Evolutionary conservation across 2,888 invertebrate genomes (phyloP).

Genomic region (Pharmacophagus antenor): DNA sequence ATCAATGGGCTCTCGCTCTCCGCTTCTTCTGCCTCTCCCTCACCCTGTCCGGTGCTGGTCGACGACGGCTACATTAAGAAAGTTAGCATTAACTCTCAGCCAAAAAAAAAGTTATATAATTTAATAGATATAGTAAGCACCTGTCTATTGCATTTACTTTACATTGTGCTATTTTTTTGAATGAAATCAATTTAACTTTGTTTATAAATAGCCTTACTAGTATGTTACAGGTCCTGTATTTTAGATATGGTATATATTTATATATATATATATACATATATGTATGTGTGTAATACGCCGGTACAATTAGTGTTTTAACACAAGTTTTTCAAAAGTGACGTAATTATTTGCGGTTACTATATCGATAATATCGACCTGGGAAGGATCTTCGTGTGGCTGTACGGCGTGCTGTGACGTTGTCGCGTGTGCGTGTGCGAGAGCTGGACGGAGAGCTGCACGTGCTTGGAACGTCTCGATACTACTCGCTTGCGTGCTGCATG

Average conservation of each 20-base stretch:
- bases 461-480: slow-evolving; percentile 43
- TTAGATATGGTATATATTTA: too few relatives aligned
- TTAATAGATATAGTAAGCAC: not conserved
- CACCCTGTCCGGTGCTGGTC: slow-evolving; percentile 36
- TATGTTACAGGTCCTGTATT: too few relatives aligned
- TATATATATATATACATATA: too few relatives aligned
- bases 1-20: slow-evolving; percentile 29
- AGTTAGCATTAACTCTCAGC: not conserved
- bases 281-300: too few relatives aligned
- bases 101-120: not conserved
- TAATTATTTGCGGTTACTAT: too few relatives aligned
- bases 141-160: too few relatives aligned
- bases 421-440: slow-evolving; percentile 1
- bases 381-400: slow-evolving; percentile 29
- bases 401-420: slow-evolving; percentile 5
- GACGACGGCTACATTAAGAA: slow-evolving; percentile 31
- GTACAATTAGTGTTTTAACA: too few relatives aligned
- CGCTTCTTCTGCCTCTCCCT: slow-evolving; percentile 29
- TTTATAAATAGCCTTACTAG: too few relatives aligned
- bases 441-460: slow-evolving; percentile 50
- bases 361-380: slow-evolving; percentile 6
- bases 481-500: slow-evolving; percentile 13
- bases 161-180: too few relatives aligned
- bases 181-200: too few relatives aligned
- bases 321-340: too few relatives aligned